Evolutionary conservation across 2,888 invertebrate genomes (phyloP).

Genomic region (Phyllotreta cruciferae): DNA sequence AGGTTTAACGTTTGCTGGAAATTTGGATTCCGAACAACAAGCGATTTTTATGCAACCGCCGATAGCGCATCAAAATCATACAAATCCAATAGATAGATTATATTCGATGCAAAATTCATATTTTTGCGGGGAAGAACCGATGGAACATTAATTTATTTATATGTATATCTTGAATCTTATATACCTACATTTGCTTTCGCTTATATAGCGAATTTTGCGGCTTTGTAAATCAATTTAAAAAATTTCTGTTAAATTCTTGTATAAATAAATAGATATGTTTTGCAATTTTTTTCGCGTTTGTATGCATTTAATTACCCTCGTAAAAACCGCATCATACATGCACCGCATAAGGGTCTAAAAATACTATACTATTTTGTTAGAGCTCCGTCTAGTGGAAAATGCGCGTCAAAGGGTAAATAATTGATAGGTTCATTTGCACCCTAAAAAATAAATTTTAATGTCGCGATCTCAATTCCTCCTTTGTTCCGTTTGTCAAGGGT

Average conservation of each 20-base stretch:
- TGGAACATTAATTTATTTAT: conserved; percentile 45
- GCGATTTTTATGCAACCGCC: conserved; percentile 53
- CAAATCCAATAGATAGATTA: conserved; percentile 68
- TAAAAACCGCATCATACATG: conserved; percentile 7
- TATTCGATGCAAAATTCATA: conserved; percentile 72
- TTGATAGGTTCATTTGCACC: conserved; percentile 27
- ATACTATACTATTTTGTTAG: conserved; percentile 18
- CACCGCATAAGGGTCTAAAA: conserved; percentile 5
- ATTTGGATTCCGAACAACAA: conserved; percentile 50
- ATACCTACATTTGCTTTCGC: too few relatives aligned
- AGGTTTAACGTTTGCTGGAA: conserved; percentile 49
- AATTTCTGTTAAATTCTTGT: too few relatives aligned
- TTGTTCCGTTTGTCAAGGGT: background rate
- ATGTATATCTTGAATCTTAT: too few relatives aligned
- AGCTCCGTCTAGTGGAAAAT: conserved; percentile 25
- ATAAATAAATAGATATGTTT: too few relatives aligned
- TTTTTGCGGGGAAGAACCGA: conserved; percentile 65
- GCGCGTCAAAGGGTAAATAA: conserved; percentile 28
- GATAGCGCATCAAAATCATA: conserved; percentile 58
- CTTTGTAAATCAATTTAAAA: too few relatives aligned
- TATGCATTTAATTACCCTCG: background rate
- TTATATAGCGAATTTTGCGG: too few relatives aligned
- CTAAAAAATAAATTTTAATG: conserved; percentile 28
- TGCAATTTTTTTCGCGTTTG: too few relatives aligned
- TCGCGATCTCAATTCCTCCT: conserved; percentile 2